These are phyloP conservation scores for Acropora tenuis DNA, from an alignment of 64 coral and sea anemone species.

Conservation along the genomic window DNA sequence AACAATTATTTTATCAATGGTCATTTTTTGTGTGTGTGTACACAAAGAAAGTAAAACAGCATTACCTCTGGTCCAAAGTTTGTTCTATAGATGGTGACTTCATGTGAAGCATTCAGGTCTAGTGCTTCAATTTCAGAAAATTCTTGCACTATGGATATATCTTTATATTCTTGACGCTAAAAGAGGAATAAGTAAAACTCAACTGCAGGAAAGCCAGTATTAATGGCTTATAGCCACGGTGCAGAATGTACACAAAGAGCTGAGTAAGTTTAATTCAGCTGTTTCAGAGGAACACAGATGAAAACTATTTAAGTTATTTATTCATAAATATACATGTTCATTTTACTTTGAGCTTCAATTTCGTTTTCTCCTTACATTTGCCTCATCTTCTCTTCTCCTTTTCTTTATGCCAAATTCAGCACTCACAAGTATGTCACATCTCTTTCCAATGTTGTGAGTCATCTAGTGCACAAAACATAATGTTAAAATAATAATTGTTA, in stretches of 20 bases:
- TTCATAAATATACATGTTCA: not conserved
- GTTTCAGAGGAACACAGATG: too few species aligned
- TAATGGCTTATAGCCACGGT: too few species aligned
- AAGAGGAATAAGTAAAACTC: not conserved
- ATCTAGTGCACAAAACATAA: not conserved
- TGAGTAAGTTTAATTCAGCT: too few species aligned
- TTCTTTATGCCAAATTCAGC: slow-evolving; percentile 88
- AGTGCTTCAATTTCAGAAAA: slow-evolving; percentile 31
- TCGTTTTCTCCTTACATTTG: slow-evolving; percentile 7
- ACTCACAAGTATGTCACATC: slow-evolving; percentile 74
- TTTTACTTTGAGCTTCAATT: not conserved
- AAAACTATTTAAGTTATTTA: too few species aligned
- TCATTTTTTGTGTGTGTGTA: not conserved
- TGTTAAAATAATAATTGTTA: not conserved
- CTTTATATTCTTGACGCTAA: not conserved
- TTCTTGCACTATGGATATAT: slow-evolving; percentile 37
- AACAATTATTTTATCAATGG: too few species aligned
- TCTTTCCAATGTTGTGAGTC: slow-evolving; percentile 23
- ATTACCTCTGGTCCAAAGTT: slow-evolving; percentile 44
- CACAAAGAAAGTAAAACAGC: not conserved
- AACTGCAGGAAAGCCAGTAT: too few species aligned
- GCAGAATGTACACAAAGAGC: too few species aligned
- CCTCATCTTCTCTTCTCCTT: slow-evolving; percentile 44
- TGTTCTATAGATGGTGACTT: slow-evolving; percentile 24
- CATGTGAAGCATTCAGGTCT: slow-evolving; percentile 4